phyloP scores from a whole-genome alignment of 2,888 invertebrate species.

The Hemithea aestivaria region DNA sequence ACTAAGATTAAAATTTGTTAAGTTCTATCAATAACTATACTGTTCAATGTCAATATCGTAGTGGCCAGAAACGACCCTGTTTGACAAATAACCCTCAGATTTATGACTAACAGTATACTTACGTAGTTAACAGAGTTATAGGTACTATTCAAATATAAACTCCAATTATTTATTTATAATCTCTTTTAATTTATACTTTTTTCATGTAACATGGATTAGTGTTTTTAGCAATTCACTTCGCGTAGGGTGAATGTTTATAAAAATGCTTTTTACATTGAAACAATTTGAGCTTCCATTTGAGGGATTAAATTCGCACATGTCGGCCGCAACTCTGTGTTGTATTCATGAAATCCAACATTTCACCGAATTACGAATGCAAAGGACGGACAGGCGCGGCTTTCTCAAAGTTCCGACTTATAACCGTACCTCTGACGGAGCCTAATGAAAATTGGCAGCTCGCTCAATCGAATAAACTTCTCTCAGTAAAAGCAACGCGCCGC shows the following conservation, averaged over 20 bases:
- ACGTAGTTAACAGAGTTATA: too few species aligned
- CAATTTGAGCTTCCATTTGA: constrained; percentile 35
- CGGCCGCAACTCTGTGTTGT: constrained; percentile 27
- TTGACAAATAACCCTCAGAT: too few species aligned
- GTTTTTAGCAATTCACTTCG: neutral
- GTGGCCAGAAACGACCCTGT: too few species aligned
- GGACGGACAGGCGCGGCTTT: constrained; percentile 42
- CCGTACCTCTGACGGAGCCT: constrained; percentile 48
- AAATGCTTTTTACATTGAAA: constrained; percentile 19
- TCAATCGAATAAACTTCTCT: constrained; percentile 55
- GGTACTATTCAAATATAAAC: too few species aligned
- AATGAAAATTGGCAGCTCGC: constrained; percentile 74
- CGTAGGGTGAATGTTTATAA: constrained; percentile 6
- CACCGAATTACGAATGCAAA: constrained; percentile 56
- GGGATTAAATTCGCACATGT: constrained; percentile 38
- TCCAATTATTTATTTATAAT: too few species aligned
- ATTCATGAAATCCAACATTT: constrained; percentile 52
- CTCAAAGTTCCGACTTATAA: constrained; percentile 54
- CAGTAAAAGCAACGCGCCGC: constrained; percentile 26
- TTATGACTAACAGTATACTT: too few species aligned
- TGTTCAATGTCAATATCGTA: too few species aligned
- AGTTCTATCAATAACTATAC: too few species aligned
- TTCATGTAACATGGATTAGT: too few species aligned
- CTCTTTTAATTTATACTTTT: too few species aligned
- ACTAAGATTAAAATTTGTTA: too few species aligned